Evolutionary conservation across 2,113 vertebrate species (phyloP).

Genomic region (Salvator merianae): DNA sequence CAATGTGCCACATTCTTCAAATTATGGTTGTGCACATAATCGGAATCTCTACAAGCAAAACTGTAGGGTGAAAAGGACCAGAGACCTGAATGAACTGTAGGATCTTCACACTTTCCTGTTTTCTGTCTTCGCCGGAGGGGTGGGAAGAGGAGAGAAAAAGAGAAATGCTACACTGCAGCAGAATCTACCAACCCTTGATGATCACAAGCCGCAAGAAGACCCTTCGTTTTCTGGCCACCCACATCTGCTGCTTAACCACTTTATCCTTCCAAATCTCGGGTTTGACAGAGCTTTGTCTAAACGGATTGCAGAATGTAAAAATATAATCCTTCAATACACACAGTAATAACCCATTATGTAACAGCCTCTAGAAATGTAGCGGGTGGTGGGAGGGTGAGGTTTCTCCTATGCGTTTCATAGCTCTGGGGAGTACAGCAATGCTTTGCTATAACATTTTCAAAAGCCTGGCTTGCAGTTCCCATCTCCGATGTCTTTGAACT

Average conservation of each 20-base stretch:
- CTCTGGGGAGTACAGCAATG: not conserved
- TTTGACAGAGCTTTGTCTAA: slow-evolving; percentile 58
- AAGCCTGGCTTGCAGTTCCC: too few relatives aligned
- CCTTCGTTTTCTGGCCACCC: too few relatives aligned
- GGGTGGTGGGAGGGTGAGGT: not conserved
- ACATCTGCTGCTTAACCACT: slow-evolving; percentile 52
- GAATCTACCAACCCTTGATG: slow-evolving; percentile 14
- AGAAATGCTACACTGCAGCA: slow-evolving; percentile 22
- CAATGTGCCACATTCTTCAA: too few relatives aligned
- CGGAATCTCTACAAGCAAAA: not conserved
- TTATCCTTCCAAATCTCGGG: slow-evolving; percentile 43
- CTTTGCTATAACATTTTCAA: not conserved
- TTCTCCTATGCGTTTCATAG: not conserved
- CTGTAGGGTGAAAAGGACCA: not conserved
- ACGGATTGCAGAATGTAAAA: slow-evolving; percentile 56
- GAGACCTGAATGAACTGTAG: not conserved
- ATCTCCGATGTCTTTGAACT: not conserved
- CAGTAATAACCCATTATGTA: slow-evolving; percentile 19
- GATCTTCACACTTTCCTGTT: slow-evolving; percentile 64
- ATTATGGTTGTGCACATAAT: not conserved
- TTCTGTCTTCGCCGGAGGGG: slow-evolving; percentile 59
- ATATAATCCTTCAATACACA: slow-evolving; percentile 51
- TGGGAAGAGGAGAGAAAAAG: slow-evolving; percentile 3
- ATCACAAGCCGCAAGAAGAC: too few relatives aligned
- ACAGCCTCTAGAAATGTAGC: slow-evolving; percentile 13